A percentile compares a stretch with the other conserved stretches of the same genome.
Conservation (phyloP, 2,797 vertebrate species). For the Pseudomugil gertrudae region DNA sequence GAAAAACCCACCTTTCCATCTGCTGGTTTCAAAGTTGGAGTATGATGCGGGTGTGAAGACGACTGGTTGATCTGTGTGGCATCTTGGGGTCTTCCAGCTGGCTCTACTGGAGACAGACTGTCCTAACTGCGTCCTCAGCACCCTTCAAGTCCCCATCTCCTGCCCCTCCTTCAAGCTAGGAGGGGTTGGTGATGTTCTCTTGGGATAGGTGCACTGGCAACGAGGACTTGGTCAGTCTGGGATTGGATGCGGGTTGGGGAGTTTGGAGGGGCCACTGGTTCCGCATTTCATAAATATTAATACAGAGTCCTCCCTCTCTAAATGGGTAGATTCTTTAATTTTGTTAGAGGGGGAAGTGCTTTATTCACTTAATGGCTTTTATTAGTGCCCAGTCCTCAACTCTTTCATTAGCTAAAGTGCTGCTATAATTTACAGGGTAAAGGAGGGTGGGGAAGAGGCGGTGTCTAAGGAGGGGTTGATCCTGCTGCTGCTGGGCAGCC, state of each 20-base stretch:
- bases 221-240: slow-evolving; percentile 77
- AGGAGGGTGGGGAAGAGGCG: slow-evolving; percentile 69
- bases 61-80: slow-evolving; percentile 53
- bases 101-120: slow-evolving; percentile 81
- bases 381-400: slow-evolving; percentile 88
- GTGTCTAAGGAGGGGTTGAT: slow-evolving; percentile 74
- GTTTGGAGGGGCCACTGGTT: slow-evolving; percentile 72
- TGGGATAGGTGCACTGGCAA: slow-evolving; percentile 83
- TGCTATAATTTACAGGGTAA: slow-evolving; percentile 89
- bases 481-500: slow-evolving; percentile 68
- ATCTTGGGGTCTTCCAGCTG: slow-evolving; percentile 73
- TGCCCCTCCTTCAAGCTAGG: slow-evolving; percentile 81
- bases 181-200: slow-evolving; percentile 80
- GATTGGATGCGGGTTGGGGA: slow-evolving; percentile 74
- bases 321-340: slow-evolving; percentile 88
- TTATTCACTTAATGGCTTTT: slow-evolving; percentile 92
- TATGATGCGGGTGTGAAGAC: slow-evolving; percentile 23
- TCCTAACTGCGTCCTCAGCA: slow-evolving; percentile 81
- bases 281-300: slow-evolving; percentile 92
- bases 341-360: slow-evolving; percentile 90
- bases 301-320: slow-evolving; percentile 83
- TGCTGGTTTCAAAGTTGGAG: slow-evolving; percentile 35
- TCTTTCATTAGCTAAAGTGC: slow-evolving; percentile 92
- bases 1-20: slow-evolving; percentile 54
- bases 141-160: slow-evolving; percentile 78